Evolutionary conservation across 2,113 vertebrate genomes (phyloP), one percentile per base, ranked within the genome.

Genomic region (Syngnathus scovelli): DNA sequence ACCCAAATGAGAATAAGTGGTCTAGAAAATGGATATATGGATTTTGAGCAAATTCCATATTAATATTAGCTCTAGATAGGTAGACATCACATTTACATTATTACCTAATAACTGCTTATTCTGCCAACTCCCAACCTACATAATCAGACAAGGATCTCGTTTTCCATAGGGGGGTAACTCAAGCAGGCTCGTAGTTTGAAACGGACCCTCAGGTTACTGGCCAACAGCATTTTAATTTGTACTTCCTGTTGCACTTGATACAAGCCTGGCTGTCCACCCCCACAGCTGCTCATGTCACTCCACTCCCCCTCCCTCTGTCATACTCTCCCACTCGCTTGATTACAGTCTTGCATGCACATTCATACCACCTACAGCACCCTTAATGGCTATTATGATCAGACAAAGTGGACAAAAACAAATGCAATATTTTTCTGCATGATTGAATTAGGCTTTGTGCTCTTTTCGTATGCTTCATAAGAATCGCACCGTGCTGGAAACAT

Each of bases 261-360:
- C 67, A 70, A 70, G 72, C 66, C 64, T 63, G 44, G 65, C 73
- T 72, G 73, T 19, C 75, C 52, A 69, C 69, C 67, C 33, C 38
- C 75, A 78, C 87, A 89, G 83, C 87, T 89, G 88, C 72, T 70
- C 70, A 69, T 71, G 67, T 87, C 88, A 85, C 78, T 89, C 84
- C 1, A 19, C 78, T 61, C 65, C 2, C 66, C 61, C 64, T 43
- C 67, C 66, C 71, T 52, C 78, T 49, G 61, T 72, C 70, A 39
- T 68, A 46, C 76, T 52, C 58, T 68, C 68, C 66, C 64, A 62
- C 75, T 62, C 60, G 38, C 38, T 62, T 62, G 60, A 62, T 62
- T 62, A 43, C 37, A 12, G 60, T 62, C 60, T 41, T 16, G 55
- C 27, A 33, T n/a, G 37, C 39, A 62, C 60, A 62, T 39, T 62